These are phyloP conservation scores for Blera fallax DNA, from an alignment of 2,888 invertebrate species.

Conservation along the genomic window DNA sequence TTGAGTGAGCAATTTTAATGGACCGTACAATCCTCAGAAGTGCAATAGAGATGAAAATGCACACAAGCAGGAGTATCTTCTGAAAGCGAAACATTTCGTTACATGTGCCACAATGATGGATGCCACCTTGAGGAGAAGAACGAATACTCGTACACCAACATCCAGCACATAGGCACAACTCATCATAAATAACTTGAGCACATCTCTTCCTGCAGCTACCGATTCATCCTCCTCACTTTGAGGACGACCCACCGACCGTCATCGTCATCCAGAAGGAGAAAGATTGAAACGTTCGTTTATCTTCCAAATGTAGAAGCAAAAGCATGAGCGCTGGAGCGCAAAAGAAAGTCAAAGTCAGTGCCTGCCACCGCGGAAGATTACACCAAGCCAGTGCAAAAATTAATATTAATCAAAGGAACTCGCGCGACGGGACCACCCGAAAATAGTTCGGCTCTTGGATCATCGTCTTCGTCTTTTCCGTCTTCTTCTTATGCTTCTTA, in stretches of 20 bases:
- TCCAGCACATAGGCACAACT: conserved; percentile 24
- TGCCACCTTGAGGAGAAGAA: conserved; percentile 57
- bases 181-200: conserved; percentile 66
- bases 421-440: conserved; percentile 70
- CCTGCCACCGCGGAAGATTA: conserved; percentile 64
- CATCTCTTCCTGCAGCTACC: conserved; percentile 4
- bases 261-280: conserved; percentile 16
- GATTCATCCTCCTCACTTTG: not conserved
- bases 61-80: conserved; percentile 11
- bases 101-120: conserved; percentile 70
- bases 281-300: conserved; percentile 67
- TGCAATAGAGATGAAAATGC: conserved; percentile 53
- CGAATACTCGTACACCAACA: conserved; percentile 1
- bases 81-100: conserved; percentile 62
- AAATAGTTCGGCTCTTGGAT: conserved; percentile 62
- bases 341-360: conserved; percentile 69
- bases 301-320: conserved; percentile 42
- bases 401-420: conserved; percentile 71
- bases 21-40: conserved; percentile 64
- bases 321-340: conserved; percentile 33
- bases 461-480: conserved; percentile 21
- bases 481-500: not conserved
- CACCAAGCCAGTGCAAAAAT: conserved; percentile 67
- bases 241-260: not conserved
- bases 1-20: conserved; percentile 69